phyloP scores from a whole-genome alignment of 2,888 invertebrate genomes.

The Patella caerulea region DNA sequence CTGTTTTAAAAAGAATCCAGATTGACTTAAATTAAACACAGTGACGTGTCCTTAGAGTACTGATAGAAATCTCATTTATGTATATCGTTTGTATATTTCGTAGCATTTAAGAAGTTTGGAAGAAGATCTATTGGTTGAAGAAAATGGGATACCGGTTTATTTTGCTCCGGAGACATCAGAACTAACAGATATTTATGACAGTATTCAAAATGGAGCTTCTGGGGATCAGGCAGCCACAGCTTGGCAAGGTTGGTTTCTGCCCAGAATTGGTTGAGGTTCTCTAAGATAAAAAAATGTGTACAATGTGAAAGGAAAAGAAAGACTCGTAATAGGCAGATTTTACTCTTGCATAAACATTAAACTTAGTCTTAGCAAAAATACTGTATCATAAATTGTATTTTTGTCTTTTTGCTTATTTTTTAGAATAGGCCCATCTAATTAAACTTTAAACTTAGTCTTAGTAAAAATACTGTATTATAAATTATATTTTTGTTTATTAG shows the following conservation, averaged over 20 bases:
- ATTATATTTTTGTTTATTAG: slow-evolving; percentile 70
- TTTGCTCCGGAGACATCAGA: slow-evolving; percentile 84
- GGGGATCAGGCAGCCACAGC: slow-evolving; percentile 84
- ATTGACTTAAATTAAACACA: not conserved
- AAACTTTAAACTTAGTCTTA: no score
- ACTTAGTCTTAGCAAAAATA: no score
- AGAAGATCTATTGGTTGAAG: slow-evolving; percentile 84
- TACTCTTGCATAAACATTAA: no score
- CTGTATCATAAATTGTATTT: no score
- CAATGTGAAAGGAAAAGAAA: no score
- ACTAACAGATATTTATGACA: slow-evolving; percentile 82
- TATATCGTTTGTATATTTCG: slow-evolving; percentile 14
- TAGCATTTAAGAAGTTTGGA: slow-evolving; percentile 77
- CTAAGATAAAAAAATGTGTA: no score
- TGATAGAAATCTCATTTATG: no score
- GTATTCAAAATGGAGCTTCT: slow-evolving; percentile 80
- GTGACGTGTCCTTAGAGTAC: not conserved
- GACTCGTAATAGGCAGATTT: no score
- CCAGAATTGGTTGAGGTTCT: not conserved
- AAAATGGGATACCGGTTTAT: slow-evolving; percentile 85
- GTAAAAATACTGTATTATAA: no score
- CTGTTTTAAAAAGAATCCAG: no score
- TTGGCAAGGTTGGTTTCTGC: slow-evolving; percentile 76
- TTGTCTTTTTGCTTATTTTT: no score
- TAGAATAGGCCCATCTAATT: no score